Base-by-base conservation (phyloP, 2,888 invertebrate species). In the Xanthia icteritia region DNA sequence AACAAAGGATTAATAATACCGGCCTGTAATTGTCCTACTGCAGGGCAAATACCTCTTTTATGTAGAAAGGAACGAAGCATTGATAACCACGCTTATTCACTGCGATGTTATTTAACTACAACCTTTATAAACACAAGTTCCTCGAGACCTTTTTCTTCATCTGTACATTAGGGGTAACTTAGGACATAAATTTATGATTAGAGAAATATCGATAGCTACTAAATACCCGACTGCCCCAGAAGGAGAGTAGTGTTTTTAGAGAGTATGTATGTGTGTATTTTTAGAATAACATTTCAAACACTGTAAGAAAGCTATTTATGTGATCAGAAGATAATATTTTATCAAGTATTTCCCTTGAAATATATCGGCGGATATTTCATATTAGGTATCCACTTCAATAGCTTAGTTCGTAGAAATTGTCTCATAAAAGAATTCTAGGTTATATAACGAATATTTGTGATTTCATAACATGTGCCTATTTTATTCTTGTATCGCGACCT, bases 1-100 rank as follows among this genome's bases (percentile, higher is more conserved):
- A 69, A 80, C 69, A 83, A 83, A 83, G 79, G 83, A 68, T 64
- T 78, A 68, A 78, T 83, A 79, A 68, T 31, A 45, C 51, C 27
- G 36, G 56, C 42, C 69, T 45, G 48, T 68, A 83, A 83, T 83
- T 58, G 69, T 58, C 5, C n/a, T 23, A 58, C 51, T 54, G 42
- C 27, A 68, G 36, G n/a, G 17, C 45, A 81, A 64, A 0, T 31
- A 20, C 27, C 48, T 56, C 2, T 56, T 76, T 36, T 11, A 51
- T 45, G 61, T 3, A 77, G 15, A 0, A 11, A 27, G 51, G 17
- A 60, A 54, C 6, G 13, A 68, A 36, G 39, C 65, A 76, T 27
- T 65, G 76, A 65, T 65, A 82, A 23, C 17, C 20, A 15, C 0
- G 15, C 11, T 64, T 51, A 17, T 39, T 54, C 13, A 15, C 58